Base-by-base conservation (phyloP, 1,140 invertebrate genomes). In the Bombus waltoni region DNA sequence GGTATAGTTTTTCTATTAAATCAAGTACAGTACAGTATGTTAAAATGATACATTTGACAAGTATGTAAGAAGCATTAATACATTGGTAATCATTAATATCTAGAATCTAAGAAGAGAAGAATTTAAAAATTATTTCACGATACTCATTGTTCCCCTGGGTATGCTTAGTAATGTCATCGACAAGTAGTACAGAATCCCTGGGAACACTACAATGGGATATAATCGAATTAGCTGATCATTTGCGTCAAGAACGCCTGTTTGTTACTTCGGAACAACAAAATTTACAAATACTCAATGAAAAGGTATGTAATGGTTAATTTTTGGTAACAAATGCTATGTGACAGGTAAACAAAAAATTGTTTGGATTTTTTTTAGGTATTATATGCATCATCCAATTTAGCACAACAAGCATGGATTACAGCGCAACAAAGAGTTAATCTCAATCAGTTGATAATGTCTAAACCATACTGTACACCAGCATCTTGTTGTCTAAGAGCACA, bases 391-490 rank as follows among this genome's bases (percentile, higher is more conserved):
- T 96, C 97, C 78, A 95, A 96, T 62, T 94, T 98, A n/a, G 96
- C 96, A 42, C 97, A 98, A 93, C 96, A 97, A 88, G 97, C 98
- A 47, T 99, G 98, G 98, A 97, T 99, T 80, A 98, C 97, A 70
- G 97, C 97, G 6, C 98, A 98, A 93, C 98, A 99, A 94, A 96
- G 98, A 87, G 96, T 97, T 59, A 98, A 98, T 93, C 95, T 99
- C 9, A 97, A 98, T 90, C 96, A 96, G 86, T 94, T 99, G 83
- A 97, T 99, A 73, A 96, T 97, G 32, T 97, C 97, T 13, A 96
- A 96, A 85, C 97, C 97, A 57, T 97, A 98, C 92, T 96, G 96
- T 59, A 96, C 97, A 57, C 97, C 97, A 3, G 96, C 97, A 77
- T 95, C 96, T 57, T 98, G 97, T 92, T 98, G 97, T 93, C 96